These are phyloP conservation scores for Hyposoter dolosus DNA, from an alignment of 2,888 invertebrate species.

Conservation along the genomic window DNA sequence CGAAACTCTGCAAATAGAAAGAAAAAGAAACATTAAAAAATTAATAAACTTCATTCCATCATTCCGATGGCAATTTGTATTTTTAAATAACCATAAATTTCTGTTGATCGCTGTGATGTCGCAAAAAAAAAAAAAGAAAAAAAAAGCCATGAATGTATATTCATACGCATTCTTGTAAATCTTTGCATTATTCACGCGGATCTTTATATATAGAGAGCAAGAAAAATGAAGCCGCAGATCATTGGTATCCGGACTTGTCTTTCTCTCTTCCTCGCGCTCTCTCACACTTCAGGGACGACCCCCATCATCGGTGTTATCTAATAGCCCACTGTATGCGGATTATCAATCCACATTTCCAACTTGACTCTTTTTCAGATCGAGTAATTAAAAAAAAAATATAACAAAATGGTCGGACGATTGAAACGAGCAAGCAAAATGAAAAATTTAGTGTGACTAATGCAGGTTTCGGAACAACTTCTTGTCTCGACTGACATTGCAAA, in stretches of 20 bases:
- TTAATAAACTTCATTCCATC: background rate
- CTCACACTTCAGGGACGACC: conserved; percentile 43
- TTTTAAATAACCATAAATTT: background rate
- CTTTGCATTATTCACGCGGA: background rate
- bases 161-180: conserved; percentile 7
- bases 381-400: background rate
- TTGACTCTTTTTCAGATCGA: background rate
- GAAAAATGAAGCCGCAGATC: conserved; percentile 54
- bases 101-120: background rate
- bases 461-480: conserved; percentile 3
- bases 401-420: background rate
- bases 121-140: no score
- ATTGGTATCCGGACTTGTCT: conserved; percentile 51
- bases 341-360: conserved; percentile 13
- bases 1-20: conserved; percentile 74
- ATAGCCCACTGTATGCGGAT: conserved; percentile 21
- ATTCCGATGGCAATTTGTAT: background rate
- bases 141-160: background rate
- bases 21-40: conserved; percentile 38
- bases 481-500: conserved; percentile 43
- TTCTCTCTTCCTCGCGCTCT: conserved; percentile 31
- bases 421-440: background rate
- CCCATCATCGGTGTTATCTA: conserved; percentile 43
- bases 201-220: conserved; percentile 29
- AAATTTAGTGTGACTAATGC: background rate